These are phyloP conservation scores for Chiloscyllium punctatum DNA, from an alignment of 2,797 vertebrate species.

Conservation along the genomic window DNA sequence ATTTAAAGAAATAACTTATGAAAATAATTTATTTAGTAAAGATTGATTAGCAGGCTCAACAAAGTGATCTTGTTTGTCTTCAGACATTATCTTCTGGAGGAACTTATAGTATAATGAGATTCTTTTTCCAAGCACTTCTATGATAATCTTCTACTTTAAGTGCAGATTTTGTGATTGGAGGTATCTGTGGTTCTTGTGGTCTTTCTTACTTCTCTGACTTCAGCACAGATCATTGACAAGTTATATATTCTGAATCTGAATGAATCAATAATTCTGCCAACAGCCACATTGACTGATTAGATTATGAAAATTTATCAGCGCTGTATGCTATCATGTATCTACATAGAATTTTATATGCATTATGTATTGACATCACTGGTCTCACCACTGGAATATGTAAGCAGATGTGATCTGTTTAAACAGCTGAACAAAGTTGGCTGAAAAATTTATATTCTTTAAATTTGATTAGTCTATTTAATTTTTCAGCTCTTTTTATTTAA, in stretches of 20 bases:
- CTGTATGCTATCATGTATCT: not conserved
- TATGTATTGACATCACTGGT: not conserved
- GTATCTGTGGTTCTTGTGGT: not conserved
- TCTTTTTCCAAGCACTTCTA: not conserved
- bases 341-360: not conserved
- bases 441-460: too few species aligned
- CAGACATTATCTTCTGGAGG: not conserved
- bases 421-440: too few species aligned
- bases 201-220: not conserved
- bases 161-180: not conserved
- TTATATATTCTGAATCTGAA: not conserved
- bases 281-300: not conserved
- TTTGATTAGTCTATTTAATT: too few species aligned
- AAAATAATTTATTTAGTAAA: not conserved
- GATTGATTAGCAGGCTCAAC: not conserved
- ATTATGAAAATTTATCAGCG: not conserved
- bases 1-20: not conserved
- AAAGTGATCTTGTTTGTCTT: not conserved
- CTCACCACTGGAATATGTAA: not conserved
- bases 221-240: not conserved
- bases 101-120: not conserved
- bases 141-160: not conserved
- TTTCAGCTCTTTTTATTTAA: too few species aligned
- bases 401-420: not conserved
- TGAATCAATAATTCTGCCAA: not conserved